A percentile compares a stretch with the other conserved stretches of the same genome.
phyloP scores from a whole-genome alignment of 30 jellyfish, hydroid and myxozoan species.

The Nemopilema nomurai region DNA sequence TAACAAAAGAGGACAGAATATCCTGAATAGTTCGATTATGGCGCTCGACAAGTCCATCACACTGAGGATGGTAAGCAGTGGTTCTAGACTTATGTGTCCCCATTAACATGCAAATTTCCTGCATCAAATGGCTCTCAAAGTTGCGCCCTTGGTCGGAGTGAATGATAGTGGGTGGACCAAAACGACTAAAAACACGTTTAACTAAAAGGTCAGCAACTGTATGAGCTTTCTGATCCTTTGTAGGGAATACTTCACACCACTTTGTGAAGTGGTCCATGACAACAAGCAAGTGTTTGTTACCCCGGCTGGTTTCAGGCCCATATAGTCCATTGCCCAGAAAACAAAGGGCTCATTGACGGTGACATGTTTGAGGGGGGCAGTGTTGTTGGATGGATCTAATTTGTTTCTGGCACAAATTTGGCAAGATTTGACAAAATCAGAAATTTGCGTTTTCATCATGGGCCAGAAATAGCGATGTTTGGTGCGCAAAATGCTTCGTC shows the following conservation, averaged over 20 bases:
- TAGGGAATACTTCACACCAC: constrained; percentile 44
- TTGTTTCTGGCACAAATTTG: constrained; percentile 20
- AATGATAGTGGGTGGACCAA: constrained; percentile 23
- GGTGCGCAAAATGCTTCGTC: constrained; percentile 13
- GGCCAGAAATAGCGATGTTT: constrained; percentile 37
- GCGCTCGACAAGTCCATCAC: constrained; percentile 35
- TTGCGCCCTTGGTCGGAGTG: constrained; percentile 38
- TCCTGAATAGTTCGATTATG: constrained; percentile 44
- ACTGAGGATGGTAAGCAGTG: constrained; percentile 17
- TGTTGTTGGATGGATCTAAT: constrained; percentile 8
- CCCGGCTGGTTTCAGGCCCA: constrained; percentile 49
- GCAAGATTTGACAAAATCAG: constrained; percentile 11
- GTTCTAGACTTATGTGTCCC: constrained; percentile 20
- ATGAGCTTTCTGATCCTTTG: constrained; percentile 18
- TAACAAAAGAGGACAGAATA: constrained; percentile 27
- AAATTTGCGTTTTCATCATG: neutral
- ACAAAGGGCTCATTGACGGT: constrained; percentile 44
- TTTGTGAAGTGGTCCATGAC: constrained; percentile 14
- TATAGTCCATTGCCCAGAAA: constrained; percentile 42
- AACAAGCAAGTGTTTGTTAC: constrained; percentile 53
- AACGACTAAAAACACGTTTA: constrained; percentile 9
- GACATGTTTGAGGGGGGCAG: constrained; percentile 31
- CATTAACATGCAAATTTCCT: constrained; percentile 19
- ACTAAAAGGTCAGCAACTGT: constrained; percentile 42
- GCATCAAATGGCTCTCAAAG: constrained; percentile 10